Evolutionary conservation across 2,797 vertebrate species (phyloP).

Genomic region (Cyprinella venusta): DNA sequence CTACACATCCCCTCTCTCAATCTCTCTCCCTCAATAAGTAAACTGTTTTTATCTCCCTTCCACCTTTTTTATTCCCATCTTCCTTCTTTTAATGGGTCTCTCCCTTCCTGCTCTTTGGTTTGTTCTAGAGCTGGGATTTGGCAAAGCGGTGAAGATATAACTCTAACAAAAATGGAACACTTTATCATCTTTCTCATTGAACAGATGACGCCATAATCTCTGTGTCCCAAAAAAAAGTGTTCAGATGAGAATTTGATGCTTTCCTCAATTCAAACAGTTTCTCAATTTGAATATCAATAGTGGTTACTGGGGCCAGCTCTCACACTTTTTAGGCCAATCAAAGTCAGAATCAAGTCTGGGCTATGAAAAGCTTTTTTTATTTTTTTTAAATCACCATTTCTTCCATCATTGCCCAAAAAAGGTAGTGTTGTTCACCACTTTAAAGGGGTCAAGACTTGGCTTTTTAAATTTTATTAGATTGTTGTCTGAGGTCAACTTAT

Average conservation of each 20-base stretch:
- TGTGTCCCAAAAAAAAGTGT: constrained; percentile 25
- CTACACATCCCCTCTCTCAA: constrained; percentile 31
- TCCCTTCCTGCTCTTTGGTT: constrained; percentile 49
- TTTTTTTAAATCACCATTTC: background rate
- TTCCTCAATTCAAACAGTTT: background rate
- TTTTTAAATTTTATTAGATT: too few species aligned
- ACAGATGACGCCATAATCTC: constrained; percentile 32
- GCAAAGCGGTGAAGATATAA: constrained; percentile 21
- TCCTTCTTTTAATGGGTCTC: constrained; percentile 34
- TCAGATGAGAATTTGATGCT: constrained; percentile 12
- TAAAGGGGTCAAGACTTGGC: background rate
- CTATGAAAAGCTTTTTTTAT: background rate
- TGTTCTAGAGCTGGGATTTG: constrained; percentile 36
- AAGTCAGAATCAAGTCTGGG: background rate
- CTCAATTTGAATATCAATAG: background rate
- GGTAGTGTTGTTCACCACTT: background rate
- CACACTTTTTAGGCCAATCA: background rate
- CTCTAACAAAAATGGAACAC: constrained; percentile 40
- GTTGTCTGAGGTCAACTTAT: too few species aligned
- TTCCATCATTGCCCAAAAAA: background rate
- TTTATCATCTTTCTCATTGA: constrained; percentile 51
- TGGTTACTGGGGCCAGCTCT: background rate
- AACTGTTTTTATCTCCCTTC: constrained; percentile 43
- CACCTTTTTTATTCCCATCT: constrained; percentile 27
- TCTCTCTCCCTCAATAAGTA: constrained; percentile 31